Conservation (phyloP, 2,113 vertebrate genomes). For the Cavia porcellus region DNA sequence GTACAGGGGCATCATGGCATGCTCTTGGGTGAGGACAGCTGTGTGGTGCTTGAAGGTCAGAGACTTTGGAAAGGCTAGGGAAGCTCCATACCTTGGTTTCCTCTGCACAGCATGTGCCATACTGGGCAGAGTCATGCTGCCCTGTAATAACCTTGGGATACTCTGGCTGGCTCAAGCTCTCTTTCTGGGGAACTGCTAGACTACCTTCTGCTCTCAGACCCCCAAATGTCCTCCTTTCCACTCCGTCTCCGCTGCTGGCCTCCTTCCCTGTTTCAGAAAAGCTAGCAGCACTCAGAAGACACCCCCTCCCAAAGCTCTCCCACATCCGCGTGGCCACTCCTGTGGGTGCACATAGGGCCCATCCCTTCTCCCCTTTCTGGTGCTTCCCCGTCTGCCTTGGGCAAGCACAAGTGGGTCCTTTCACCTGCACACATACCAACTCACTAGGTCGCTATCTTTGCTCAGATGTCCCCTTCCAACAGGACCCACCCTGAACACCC, state of each 20-base stretch:
- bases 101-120: neutral
- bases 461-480: neutral
- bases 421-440: neutral
- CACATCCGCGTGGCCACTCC: neutral
- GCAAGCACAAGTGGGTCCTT: neutral
- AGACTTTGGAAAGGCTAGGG: neutral
- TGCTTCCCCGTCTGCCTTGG: neutral
- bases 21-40: neutral
- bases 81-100: neutral
- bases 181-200: neutral
- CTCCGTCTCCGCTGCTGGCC: neutral
- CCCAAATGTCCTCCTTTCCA: neutral
- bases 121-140: neutral
- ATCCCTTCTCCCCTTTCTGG: neutral
- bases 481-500: fast-evolving
- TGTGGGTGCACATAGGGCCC: neutral
- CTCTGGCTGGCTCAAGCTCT: neutral
- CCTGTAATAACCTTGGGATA: neutral
- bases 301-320: fast-evolving
- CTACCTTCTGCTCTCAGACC: neutral
- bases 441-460: neutral
- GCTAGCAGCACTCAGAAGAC: neutral
- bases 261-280: neutral
- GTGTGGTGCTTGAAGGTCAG: neutral
- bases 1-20: neutral